Evolutionary conservation across 1,140 invertebrate genomes (phyloP), one percentile per base, ranked within the genome.

Genomic region (Bombus pyrosoma): DNA sequence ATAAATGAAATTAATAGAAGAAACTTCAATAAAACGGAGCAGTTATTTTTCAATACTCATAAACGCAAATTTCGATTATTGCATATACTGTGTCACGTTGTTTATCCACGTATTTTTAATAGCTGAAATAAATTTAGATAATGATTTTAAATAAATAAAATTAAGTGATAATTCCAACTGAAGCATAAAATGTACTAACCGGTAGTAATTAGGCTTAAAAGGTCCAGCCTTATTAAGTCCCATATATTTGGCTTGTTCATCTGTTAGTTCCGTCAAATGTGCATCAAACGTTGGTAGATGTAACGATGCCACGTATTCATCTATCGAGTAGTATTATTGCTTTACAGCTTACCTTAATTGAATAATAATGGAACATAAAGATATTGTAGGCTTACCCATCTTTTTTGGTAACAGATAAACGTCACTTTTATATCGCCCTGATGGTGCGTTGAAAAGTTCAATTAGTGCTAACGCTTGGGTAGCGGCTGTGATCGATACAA

Each of bases 191-290:
- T 83, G 82, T 91, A 93, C 89, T 92, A 86, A 99, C 97, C 99
- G 97, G 95, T 99, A 99, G 95, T 99, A 99, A 95, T 99, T 99
- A 90, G 99, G 99, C 95, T 99, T 99, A 95, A 99, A 99, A 85
- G 99, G 99, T 77, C 99, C 99, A 85, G 98, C 98, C 96, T 99
- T 99, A 93, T 98, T 99, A 34, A 99, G 97, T 83, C 99, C 99
- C 96, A 99, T 97, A 94, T 99, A 99, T 95, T 99, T 99, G 79
- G 98, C 98, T 95, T 99, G 99, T 92, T 99, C 99, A 93, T 99
- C 99, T 18, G 97, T 97, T 69, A 99, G 96, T 95, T 99, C 99
- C 2, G 99, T 99, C 84, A 99, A 96, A 94, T 99, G 98, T 66
- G 99, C 99, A 96, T 99, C 99, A 94, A 99, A 99, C 37, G 98